Base-by-base conservation (phyloP, 92 coral and sea anemone species). In the Epizoanthus rinbou region DNA sequence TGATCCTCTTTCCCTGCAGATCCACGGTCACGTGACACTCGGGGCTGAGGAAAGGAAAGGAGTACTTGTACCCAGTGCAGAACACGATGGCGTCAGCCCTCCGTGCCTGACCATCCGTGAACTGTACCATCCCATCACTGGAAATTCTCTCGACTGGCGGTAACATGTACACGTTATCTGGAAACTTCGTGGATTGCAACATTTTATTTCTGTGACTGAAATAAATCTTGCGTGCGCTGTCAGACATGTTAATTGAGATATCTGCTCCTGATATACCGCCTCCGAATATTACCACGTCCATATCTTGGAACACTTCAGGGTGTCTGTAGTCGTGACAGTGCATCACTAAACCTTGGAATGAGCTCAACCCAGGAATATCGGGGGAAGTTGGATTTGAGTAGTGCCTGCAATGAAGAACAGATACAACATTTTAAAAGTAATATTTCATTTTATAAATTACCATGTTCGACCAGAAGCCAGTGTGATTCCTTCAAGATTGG, bases 21-120 rank as follows among this genome's bases (percentile, higher is more conserved):
- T 75, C 81, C 17, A 95, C 95, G 9, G 86, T 81, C 62, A 92
- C 90, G 25, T 60, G 82, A 79, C 97, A 95, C 31, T 87, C 86
- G 15, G 87, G 74, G 31, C 78, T 65, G 69, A 95, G 89, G 60
- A 95, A 95, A 22, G 97, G 98, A 73, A 92, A 92, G 19, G 91
- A 82, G 24, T 80, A 92, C 33, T 85, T 28, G 65, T 95, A 95
- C 16, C 98, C 98, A 64, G 98, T 95, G 17, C 98, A 95, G 24
- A 92, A 79, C 66, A 95, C 74, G 58, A 95, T 85, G 56, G 87
- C 86, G 60, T 92, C 92, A 11, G 75, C 93, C 37, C 82, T 80
- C 57, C 84, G 59, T 54, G 80, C 58, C 21, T 88, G 79, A 31
- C 89, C 93, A 86, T 85, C 91, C 45, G 85, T 87, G 71, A 94